These are phyloP conservation scores for Brachymystax lenok DNA, from an alignment of 2,797 vertebrate genomes.

Conservation along the genomic window DNA sequence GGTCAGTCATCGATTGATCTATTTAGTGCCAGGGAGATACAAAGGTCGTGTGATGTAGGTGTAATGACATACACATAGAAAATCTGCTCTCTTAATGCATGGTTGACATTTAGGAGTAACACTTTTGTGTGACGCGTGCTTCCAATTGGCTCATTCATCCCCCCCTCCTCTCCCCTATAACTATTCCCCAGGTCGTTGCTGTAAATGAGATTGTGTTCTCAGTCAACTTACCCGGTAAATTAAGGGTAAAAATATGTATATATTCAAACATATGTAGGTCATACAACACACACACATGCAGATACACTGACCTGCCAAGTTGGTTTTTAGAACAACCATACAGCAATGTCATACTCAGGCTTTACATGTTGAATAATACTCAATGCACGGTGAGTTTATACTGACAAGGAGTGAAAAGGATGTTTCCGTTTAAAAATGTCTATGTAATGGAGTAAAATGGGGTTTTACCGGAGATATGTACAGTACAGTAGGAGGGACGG, in stretches of 20 bases:
- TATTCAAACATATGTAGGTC: neutral
- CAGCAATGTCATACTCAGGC: neutral
- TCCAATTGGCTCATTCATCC: no score
- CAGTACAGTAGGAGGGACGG: constrained; percentile 68
- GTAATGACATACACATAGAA: no score
- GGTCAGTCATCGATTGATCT: neutral
- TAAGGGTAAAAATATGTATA: no score
- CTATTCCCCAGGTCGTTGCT: no score
- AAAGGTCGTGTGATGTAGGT: no score
- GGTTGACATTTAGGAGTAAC: neutral
- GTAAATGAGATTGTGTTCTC: neutral
- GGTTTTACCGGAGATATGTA: constrained; percentile 69
- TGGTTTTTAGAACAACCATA: no score
- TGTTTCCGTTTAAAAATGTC: neutral
- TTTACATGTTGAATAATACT: neutral
- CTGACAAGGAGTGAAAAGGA: neutral
- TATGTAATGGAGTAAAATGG: constrained; percentile 71
- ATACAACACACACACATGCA: neutral
- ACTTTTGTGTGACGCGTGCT: neutral
- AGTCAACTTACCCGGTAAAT: neutral
- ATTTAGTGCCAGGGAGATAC: no score
- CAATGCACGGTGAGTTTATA: neutral
- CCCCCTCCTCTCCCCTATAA: no score
- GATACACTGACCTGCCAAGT: neutral
- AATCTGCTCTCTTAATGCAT: no score